Evolutionary conservation across 2,113 vertebrate species (phyloP).

Genomic region (Balaenoptera acutorostrata): DNA sequence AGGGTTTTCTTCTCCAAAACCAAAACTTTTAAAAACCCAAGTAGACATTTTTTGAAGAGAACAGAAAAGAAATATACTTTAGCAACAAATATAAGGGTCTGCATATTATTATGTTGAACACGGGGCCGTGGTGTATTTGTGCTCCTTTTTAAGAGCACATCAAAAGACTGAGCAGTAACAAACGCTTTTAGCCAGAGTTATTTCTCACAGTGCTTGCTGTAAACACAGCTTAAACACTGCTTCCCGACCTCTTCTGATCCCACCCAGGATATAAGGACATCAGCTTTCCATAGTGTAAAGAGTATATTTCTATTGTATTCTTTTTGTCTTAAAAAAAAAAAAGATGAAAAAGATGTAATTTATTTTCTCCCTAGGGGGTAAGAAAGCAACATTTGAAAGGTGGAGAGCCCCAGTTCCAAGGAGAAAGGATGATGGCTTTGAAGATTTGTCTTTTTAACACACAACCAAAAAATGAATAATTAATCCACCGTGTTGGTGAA

Average conservation of each 20-base stretch:
- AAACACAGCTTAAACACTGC: conserved; percentile 65
- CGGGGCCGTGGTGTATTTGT: background rate
- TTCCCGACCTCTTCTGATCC: conserved; percentile 49
- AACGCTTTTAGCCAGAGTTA: conserved; percentile 16
- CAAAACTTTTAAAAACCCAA: background rate
- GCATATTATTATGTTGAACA: background rate
- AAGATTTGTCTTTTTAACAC: conserved; percentile 57
- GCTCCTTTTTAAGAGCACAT: conserved; percentile 43
- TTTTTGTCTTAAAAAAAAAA: background rate
- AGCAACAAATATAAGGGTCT: background rate
- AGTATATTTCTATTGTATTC: background rate
- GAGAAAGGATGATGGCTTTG: conserved; percentile 46
- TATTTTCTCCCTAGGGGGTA: conserved; percentile 15
- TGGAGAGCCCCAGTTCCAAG: conserved; percentile 22
- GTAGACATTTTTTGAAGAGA: conserved; percentile 3
- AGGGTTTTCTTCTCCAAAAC: conserved; percentile 12
- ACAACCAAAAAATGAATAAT: conserved; percentile 57
- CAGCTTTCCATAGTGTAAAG: conserved; percentile 12
- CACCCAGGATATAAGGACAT: conserved; percentile 45
- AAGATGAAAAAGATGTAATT: conserved; percentile 8
- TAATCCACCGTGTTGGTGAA: conserved; percentile 53
- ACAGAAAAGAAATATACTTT: background rate
- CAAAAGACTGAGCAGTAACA: conserved; percentile 65
- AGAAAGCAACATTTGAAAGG: conserved; percentile 56
- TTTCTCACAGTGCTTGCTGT: conserved; percentile 74